Evolutionary conservation across 1,140 invertebrate genomes (phyloP).

Genomic region (Hycleus cichorii): DNA sequence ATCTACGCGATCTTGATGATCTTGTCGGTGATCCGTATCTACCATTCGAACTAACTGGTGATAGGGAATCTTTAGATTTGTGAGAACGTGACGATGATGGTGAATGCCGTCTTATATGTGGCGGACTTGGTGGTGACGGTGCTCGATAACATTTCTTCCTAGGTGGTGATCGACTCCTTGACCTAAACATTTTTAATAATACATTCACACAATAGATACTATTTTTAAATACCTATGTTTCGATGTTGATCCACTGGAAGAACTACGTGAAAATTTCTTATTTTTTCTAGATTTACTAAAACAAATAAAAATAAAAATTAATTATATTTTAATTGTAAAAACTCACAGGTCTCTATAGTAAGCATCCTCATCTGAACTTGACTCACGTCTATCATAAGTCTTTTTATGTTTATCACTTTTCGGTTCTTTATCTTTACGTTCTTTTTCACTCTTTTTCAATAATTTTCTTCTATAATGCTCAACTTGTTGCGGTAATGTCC

Average conservation of each 20-base stretch:
- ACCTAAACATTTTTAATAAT: slow-evolving; percentile 29
- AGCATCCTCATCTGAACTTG: slow-evolving; percentile 36
- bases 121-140: slow-evolving; percentile 33
- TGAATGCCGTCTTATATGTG: slow-evolving; percentile 34
- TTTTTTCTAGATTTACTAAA: slow-evolving; percentile 42
- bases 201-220: background rate
- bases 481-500: slow-evolving; percentile 75
- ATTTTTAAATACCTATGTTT: slow-evolving; percentile 34
- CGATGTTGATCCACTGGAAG: slow-evolving; percentile 38
- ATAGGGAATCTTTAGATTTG: slow-evolving; percentile 32
- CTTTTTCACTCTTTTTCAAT: slow-evolving; percentile 56
- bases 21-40: slow-evolving; percentile 33
- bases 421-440: slow-evolving; percentile 35
- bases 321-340: background rate
- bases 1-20: slow-evolving; percentile 22
- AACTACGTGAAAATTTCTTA: slow-evolving; percentile 40
- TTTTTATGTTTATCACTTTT: slow-evolving; percentile 35
- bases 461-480: slow-evolving; percentile 89
- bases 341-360: slow-evolving; percentile 41
- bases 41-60: slow-evolving; percentile 33
- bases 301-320: slow-evolving; percentile 14
- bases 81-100: slow-evolving; percentile 31
- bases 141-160: slow-evolving; percentile 33
- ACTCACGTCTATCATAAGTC: slow-evolving; percentile 30
- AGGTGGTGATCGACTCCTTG: slow-evolving; percentile 38